Conservation (phyloP, 2,888 invertebrate genomes). For the Alcis repandata region DNA sequence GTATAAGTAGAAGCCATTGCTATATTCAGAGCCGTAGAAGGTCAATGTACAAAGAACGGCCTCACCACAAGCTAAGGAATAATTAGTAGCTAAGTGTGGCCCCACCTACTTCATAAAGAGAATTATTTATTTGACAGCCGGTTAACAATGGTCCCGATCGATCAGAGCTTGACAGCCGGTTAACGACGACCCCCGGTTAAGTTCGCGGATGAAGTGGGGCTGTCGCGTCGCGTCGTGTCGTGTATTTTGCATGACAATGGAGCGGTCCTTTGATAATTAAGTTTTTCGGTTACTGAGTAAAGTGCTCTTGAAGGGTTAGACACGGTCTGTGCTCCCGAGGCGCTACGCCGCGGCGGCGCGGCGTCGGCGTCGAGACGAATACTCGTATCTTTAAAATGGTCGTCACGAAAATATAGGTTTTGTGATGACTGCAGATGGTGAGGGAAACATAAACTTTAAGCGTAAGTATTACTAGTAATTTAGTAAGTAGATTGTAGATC, state of each 20-base stretch:
- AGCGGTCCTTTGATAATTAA: conserved; percentile 39
- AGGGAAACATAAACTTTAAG: too few species aligned
- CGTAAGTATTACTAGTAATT: too few species aligned
- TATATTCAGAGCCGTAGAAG: conserved; percentile 9
- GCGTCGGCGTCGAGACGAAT: not conserved
- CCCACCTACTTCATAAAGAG: not conserved
- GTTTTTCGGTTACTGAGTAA: conserved; percentile 22
- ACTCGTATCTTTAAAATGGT: not conserved
- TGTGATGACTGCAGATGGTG: too few species aligned
- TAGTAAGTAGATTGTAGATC: too few species aligned
- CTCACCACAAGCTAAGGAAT: not conserved
- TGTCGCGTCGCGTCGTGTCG: conserved; percentile 10
- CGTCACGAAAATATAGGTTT: too few species aligned
- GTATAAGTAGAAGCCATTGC: not conserved
- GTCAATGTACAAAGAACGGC: conserved; percentile 1
- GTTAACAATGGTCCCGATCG: conserved; percentile 11
- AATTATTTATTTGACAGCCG: conserved; percentile 10
- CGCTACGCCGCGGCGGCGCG: too few species aligned
- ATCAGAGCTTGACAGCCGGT: conserved; percentile 16
- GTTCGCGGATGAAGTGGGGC: not conserved
- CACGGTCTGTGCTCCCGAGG: not conserved
- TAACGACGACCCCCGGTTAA: conserved; percentile 4
- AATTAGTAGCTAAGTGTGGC: not conserved
- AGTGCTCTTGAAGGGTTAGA: conserved; percentile 24
- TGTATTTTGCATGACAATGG: conserved; percentile 37